phyloP scores from a whole-genome alignment of 2,888 invertebrate genomes.

The Mythimna lalbum region DNA sequence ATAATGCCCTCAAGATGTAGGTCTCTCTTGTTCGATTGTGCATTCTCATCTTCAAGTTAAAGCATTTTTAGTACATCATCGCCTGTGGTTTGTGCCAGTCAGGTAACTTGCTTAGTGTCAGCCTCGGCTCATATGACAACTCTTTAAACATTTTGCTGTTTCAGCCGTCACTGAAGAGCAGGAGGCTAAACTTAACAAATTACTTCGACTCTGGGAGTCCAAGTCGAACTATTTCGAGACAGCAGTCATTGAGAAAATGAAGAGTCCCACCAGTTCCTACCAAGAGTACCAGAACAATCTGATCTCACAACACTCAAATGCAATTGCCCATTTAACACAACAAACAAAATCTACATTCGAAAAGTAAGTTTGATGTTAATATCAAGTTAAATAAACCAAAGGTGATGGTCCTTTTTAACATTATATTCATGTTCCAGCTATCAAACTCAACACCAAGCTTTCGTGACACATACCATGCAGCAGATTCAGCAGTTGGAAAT shows the following conservation, averaged over 20 bases:
- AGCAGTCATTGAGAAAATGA: slow-evolving; percentile 95
- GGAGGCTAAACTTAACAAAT: slow-evolving; percentile 97
- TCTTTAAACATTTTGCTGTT: slow-evolving; percentile 86
- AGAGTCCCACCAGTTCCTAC: slow-evolving; percentile 96
- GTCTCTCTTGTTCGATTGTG: slow-evolving; percentile 86
- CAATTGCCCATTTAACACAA: slow-evolving; percentile 94
- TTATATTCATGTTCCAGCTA: slow-evolving; percentile 89
- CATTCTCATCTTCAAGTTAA: slow-evolving; percentile 84
- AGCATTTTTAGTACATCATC: slow-evolving; percentile 84
- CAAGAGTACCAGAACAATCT: slow-evolving; percentile 96
- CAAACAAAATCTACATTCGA: slow-evolving; percentile 96
- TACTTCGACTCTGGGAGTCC: slow-evolving; percentile 98
- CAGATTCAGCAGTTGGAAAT: slow-evolving; percentile 96
- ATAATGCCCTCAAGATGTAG: slow-evolving; percentile 89
- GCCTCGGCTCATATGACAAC: slow-evolving; percentile 79
- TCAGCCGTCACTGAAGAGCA: slow-evolving; percentile 96
- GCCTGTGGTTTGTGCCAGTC: slow-evolving; percentile 85
- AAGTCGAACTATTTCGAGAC: slow-evolving; percentile 97
- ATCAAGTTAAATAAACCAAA: slow-evolving; percentile 14
- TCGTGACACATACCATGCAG: slow-evolving; percentile 97
- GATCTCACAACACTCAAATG: slow-evolving; percentile 94
- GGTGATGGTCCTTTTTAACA: slow-evolving; percentile 23
- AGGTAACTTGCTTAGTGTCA: slow-evolving; percentile 87
- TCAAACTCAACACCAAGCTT: slow-evolving; percentile 98
- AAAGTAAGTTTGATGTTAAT: slow-evolving; percentile 84